phyloP scores from a whole-genome alignment of 2,113 vertebrate species.

The Pelecanoides urinatrix region DNA sequence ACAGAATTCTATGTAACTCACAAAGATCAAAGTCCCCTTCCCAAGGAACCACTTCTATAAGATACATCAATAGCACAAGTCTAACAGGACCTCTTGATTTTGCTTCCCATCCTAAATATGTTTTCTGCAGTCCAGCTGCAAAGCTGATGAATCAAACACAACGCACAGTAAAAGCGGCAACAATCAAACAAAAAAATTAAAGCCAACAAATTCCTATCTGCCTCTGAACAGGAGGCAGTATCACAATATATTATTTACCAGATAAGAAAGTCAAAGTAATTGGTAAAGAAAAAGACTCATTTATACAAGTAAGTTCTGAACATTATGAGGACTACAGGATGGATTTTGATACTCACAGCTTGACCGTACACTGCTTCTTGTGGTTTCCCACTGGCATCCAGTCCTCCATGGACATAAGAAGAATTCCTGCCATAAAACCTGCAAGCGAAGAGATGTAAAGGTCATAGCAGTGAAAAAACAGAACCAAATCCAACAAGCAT shows the following conservation, averaged over 20 bases:
- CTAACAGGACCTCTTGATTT: background rate
- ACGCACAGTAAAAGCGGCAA: background rate
- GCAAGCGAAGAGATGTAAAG: background rate
- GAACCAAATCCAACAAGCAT: background rate
- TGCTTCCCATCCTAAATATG: background rate
- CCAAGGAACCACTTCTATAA: background rate
- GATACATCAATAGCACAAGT: background rate
- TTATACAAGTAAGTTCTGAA: background rate
- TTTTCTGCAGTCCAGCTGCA: background rate
- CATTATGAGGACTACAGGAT: background rate
- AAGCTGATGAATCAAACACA: background rate
- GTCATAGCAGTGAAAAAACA: background rate
- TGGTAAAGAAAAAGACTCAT: background rate
- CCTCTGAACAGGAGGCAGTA: background rate
- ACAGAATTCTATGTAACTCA: background rate
- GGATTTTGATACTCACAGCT: conserved; percentile 82
- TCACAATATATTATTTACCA: rapidly evolving
- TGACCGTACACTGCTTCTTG: conserved; percentile 97
- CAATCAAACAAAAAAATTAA: background rate
- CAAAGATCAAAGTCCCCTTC: background rate
- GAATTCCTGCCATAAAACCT: conserved; percentile 99
- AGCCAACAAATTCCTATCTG: background rate
- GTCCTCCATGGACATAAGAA: conserved; percentile 95
- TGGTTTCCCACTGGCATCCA: conserved; percentile 91
- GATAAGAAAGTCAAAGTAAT: background rate